phyloP scores from a whole-genome alignment of 2,888 invertebrate species.

The Thymelicus sylvestris region DNA sequence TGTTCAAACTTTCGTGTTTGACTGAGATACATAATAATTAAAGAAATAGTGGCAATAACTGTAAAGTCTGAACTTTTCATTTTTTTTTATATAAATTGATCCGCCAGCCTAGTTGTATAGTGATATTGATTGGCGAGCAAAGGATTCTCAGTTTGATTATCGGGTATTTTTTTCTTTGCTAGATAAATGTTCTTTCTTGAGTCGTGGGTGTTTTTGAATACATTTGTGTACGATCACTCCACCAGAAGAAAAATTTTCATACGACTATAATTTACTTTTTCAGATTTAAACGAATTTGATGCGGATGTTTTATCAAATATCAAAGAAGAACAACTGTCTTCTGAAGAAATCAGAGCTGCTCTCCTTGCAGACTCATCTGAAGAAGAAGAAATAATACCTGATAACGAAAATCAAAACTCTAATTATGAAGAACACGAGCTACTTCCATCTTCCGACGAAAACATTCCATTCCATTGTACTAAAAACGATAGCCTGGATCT shows the following conservation, averaged over 20 bases:
- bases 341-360: conserved; percentile 14
- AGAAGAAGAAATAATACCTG: conserved; percentile 16
- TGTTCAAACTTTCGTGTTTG: too few relatives aligned
- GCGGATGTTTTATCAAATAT: conserved; percentile 22
- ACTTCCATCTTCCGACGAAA: conserved; percentile 27
- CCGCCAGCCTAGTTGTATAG: too few relatives aligned
- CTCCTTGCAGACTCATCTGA: conserved; percentile 24
- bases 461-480: neutral
- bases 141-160: too few relatives aligned
- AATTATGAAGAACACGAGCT: conserved; percentile 14
- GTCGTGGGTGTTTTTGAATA: too few relatives aligned
- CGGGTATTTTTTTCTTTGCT: too few relatives aligned
- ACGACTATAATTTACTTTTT: conserved; percentile 1
- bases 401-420: neutral
- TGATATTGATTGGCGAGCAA: too few relatives aligned
- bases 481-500: neutral
- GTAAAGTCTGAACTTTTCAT: too few relatives aligned
- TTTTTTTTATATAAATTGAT: too few relatives aligned
- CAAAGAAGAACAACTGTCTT: conserved; percentile 21
- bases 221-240: too few relatives aligned
- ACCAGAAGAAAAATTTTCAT: neutral
- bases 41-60: too few relatives aligned
- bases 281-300: conserved; percentile 12
- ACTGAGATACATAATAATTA: too few relatives aligned
- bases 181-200: too few relatives aligned